phyloP scores from a whole-genome alignment of 2,888 invertebrate genomes.

The Leptura quadrifasciata region DNA sequence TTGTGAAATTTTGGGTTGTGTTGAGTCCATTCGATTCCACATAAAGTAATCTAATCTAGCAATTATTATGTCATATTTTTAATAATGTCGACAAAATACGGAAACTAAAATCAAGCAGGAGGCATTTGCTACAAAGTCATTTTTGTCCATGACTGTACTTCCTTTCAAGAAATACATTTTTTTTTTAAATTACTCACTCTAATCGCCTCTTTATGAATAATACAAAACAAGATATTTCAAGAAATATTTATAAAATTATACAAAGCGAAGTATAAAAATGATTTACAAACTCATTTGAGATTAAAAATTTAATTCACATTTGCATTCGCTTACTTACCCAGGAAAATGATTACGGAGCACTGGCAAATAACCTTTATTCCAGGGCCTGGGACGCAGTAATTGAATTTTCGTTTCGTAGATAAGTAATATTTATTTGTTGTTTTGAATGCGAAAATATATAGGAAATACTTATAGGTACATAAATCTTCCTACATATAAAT shows the following conservation, averaged over 20 bases:
- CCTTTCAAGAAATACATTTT: background rate
- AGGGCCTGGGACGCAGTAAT: slow-evolving; percentile 43
- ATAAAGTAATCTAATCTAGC: too few species aligned
- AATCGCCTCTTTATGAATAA: slow-evolving; percentile 5
- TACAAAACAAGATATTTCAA: slow-evolving; percentile 6
- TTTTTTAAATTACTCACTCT: background rate
- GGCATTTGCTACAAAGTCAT: background rate
- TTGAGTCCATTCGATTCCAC: too few species aligned
- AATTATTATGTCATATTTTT: too few species aligned
- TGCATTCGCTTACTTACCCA: slow-evolving; percentile 40
- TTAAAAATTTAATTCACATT: slow-evolving; percentile 49
- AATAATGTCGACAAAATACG: too few species aligned
- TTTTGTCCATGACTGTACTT: background rate
- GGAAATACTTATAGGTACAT: slow-evolving; percentile 1
- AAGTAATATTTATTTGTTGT: slow-evolving; percentile 57
- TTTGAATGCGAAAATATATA: slow-evolving; percentile 26
- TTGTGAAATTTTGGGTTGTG: too few species aligned
- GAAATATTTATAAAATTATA: slow-evolving; percentile 3
- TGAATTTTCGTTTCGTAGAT: slow-evolving; percentile 56
- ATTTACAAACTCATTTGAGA: slow-evolving; percentile 41
- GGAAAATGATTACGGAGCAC: slow-evolving; percentile 36
- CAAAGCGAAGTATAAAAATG: slow-evolving; percentile 31
- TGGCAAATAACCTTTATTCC: slow-evolving; percentile 45
- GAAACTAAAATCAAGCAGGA: background rate
- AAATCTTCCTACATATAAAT: background rate